Evolutionary conservation across 2,797 vertebrate species (phyloP).

Genomic region (Muscicapa striata): DNA sequence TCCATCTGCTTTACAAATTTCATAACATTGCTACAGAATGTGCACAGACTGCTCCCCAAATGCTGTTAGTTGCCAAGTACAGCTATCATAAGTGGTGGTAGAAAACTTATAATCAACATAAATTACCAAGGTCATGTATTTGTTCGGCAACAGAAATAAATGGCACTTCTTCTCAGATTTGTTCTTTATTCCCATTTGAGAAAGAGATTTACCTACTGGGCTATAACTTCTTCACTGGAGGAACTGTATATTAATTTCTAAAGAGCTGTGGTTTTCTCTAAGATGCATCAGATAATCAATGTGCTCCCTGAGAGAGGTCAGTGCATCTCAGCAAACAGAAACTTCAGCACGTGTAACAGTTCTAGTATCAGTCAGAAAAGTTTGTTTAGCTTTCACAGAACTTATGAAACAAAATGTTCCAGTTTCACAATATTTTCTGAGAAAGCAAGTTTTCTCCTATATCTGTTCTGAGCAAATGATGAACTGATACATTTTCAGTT

Average conservation of each 20-base stretch:
- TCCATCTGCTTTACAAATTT: slow-evolving; percentile 74
- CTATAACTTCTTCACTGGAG: neutral
- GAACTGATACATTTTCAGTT: slow-evolving; percentile 2
- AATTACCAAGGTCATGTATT: slow-evolving; percentile 39
- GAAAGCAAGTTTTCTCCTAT: neutral
- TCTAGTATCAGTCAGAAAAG: neutral
- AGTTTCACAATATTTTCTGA: neutral
- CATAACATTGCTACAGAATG: slow-evolving; percentile 60
- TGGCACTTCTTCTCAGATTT: slow-evolving; percentile 9
- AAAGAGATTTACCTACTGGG: neutral
- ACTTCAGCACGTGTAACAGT: neutral
- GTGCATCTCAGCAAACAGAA: slow-evolving; percentile 16
- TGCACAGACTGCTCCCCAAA: slow-evolving; percentile 60
- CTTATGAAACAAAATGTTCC: neutral
- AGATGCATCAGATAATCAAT: neutral
- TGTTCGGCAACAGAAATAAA: slow-evolving; percentile 26
- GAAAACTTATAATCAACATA: slow-evolving; percentile 55
- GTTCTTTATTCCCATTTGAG: neutral
- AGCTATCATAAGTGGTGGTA: neutral
- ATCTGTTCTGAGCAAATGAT: slow-evolving; percentile 9
- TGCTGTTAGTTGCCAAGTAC: slow-evolving; percentile 44
- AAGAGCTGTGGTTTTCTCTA: neutral
- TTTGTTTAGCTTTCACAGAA: neutral
- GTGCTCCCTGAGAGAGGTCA: neutral
- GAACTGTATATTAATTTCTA: neutral